Conservation (phyloP, 2,113 vertebrate species). For the Grammomys surdaster region DNA sequence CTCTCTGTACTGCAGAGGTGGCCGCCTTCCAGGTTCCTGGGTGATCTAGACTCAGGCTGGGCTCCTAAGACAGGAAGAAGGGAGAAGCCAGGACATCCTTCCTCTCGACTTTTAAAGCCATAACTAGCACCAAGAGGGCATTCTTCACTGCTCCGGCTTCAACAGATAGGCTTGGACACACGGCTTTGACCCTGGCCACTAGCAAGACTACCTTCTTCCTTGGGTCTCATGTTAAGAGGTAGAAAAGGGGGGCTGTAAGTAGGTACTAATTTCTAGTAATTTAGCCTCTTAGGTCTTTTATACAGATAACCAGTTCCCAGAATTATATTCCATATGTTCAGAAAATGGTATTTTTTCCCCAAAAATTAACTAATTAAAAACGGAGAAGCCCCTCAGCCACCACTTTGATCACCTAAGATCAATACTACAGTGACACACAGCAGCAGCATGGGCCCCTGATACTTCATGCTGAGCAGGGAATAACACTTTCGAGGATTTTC, state of each 20-base stretch:
- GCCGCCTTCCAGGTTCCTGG: background rate
- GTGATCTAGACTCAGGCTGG: background rate
- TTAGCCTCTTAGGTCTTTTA: background rate
- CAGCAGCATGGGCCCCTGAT: accelerated
- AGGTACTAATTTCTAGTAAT: background rate
- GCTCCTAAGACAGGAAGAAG: background rate
- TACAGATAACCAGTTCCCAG: background rate
- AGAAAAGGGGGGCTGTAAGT: background rate
- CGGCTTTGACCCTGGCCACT: background rate
- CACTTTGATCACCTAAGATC: background rate
- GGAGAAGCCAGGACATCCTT: background rate
- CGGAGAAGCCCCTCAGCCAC: background rate
- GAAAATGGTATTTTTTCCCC: background rate
- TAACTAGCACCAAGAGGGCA: background rate
- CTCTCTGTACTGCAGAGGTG: background rate
- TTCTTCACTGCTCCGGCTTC: background rate
- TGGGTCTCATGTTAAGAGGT: background rate
- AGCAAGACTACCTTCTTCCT: background rate
- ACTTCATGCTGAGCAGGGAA: background rate
- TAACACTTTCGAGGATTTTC: background rate
- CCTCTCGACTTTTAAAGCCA: background rate
- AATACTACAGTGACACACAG: background rate
- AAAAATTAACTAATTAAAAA: constrained; percentile 8
- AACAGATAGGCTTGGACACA: background rate
- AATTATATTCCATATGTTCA: background rate